Conservation (phyloP, 2,888 invertebrate genomes). For the Drosophila fungiperda region DNA sequence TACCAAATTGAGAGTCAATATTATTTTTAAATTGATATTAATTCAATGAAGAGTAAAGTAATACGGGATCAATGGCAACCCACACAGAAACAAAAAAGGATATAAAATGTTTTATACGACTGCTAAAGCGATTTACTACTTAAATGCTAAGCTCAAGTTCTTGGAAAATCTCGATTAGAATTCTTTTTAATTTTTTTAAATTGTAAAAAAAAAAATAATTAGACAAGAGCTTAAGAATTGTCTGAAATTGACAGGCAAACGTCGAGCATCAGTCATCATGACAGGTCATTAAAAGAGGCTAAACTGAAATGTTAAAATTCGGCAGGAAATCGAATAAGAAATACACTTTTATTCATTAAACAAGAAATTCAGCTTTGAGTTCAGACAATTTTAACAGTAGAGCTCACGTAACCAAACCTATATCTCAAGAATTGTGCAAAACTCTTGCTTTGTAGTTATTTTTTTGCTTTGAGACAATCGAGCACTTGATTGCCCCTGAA, state of each 20-base stretch:
- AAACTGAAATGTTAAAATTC: not conserved
- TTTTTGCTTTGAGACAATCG: constrained; percentile 50
- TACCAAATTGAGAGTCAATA: constrained; percentile 67
- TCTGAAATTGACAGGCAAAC: constrained; percentile 48
- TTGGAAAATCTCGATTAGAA: not conserved
- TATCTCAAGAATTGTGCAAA: constrained; percentile 12
- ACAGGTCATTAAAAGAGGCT: constrained; percentile 43
- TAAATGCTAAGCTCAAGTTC: constrained; percentile 15
- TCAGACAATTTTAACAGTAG: not conserved
- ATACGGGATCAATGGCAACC: constrained; percentile 54
- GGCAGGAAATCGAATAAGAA: constrained; percentile 11
- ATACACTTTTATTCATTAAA: constrained; percentile 13
- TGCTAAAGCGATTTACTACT: constrained; percentile 19
- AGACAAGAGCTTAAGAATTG: constrained; percentile 36
- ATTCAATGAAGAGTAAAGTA: constrained; percentile 68
- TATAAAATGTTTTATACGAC: constrained; percentile 1
- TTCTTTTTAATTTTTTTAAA: not conserved
- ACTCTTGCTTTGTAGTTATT: constrained; percentile 33
- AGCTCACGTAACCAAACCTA: too few relatives aligned
- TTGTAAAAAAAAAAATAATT: constrained; percentile 47
- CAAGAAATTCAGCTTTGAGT: not conserved
- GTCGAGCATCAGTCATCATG: constrained; percentile 42
- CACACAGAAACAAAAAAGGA: constrained; percentile 1
- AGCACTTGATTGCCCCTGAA: constrained; percentile 62
- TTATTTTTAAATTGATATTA: constrained; percentile 75